Evolutionary conservation across 92 coral and sea anemone species (phyloP).

Genomic region (Isaurus tuberculatus): DNA sequence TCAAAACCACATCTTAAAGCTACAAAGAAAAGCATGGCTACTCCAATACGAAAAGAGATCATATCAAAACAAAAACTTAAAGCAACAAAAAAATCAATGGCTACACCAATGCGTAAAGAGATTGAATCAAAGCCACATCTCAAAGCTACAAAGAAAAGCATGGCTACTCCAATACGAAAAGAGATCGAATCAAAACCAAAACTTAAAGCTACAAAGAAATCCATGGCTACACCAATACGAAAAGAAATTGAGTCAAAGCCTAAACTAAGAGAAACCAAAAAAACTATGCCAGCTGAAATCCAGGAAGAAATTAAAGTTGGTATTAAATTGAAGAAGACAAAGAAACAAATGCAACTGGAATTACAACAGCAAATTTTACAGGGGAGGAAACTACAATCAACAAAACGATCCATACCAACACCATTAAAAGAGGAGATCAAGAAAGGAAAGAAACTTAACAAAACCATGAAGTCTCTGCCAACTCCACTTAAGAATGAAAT

Average conservation of each 20-base stretch:
- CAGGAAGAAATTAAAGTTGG: conserved; percentile 74
- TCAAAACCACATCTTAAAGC: conserved; percentile 51
- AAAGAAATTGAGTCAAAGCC: conserved; percentile 71
- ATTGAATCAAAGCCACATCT: conserved; percentile 54
- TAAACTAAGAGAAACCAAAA: conserved; percentile 68
- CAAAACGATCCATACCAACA: conserved; percentile 72
- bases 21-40: conserved; percentile 57
- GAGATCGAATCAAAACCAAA: conserved; percentile 64
- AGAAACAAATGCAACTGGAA: conserved; percentile 64
- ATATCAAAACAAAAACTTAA: conserved; percentile 55
- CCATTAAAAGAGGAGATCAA: conserved; percentile 75
- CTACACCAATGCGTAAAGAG: conserved; percentile 46
- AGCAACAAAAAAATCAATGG: conserved; percentile 61
- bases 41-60: conserved; percentile 71
- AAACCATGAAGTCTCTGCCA: conserved; percentile 68
- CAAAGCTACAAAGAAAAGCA: conserved; percentile 65
- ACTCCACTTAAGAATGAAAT: conserved; percentile 75
- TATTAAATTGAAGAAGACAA: conserved; percentile 60
- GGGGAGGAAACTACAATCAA: conserved; percentile 68
- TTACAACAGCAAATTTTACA: conserved; percentile 64
- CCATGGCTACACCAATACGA: conserved; percentile 67
- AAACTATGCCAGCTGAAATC: conserved; percentile 55
- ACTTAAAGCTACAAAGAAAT: conserved; percentile 73
- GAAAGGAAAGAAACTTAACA: conserved; percentile 64
- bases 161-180: conserved; percentile 80